Evolutionary conservation across 2,113 vertebrate genomes (phyloP).

Genomic region (Chloropsis cyanopogon): DNA sequence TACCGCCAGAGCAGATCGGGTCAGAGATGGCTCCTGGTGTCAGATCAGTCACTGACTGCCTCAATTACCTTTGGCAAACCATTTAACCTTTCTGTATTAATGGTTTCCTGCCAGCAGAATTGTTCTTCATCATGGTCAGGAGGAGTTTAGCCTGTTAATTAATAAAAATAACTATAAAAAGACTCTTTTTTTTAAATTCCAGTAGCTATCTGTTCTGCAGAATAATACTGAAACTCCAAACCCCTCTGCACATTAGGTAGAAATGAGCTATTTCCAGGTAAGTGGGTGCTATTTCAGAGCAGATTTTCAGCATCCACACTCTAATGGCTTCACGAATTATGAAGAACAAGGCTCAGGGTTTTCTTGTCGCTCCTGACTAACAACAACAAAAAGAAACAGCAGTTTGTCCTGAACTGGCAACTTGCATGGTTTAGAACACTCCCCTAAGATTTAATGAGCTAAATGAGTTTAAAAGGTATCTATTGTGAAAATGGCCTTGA

Average conservation of each 20-base stretch:
- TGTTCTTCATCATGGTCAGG: not conserved
- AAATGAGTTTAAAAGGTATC: not conserved
- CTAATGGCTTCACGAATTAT: not conserved
- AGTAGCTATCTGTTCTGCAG: not conserved
- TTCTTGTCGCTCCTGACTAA: not conserved
- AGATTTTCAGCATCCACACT: not conserved
- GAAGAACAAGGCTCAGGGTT: not conserved
- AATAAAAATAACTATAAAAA: not conserved
- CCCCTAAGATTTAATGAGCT: not conserved
- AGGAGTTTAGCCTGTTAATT: not conserved
- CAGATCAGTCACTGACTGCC: constrained; percentile 16
- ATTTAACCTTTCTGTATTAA: constrained; percentile 38
- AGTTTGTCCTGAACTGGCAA: not conserved
- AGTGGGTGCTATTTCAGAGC: not conserved
- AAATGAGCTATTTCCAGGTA: not conserved
- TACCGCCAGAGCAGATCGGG: not conserved
- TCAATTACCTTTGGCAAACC: constrained; percentile 34
- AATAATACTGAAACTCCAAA: not conserved
- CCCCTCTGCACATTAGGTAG: not conserved
- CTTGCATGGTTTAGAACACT: not conserved
- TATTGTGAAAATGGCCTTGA: not conserved
- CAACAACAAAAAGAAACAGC: not conserved
- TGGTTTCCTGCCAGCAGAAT: not conserved
- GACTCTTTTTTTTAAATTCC: not conserved
- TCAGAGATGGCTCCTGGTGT: constrained; percentile 28